Base-by-base conservation (phyloP, 2,797 vertebrate genomes). In the Notamacropus eugenii region DNA sequence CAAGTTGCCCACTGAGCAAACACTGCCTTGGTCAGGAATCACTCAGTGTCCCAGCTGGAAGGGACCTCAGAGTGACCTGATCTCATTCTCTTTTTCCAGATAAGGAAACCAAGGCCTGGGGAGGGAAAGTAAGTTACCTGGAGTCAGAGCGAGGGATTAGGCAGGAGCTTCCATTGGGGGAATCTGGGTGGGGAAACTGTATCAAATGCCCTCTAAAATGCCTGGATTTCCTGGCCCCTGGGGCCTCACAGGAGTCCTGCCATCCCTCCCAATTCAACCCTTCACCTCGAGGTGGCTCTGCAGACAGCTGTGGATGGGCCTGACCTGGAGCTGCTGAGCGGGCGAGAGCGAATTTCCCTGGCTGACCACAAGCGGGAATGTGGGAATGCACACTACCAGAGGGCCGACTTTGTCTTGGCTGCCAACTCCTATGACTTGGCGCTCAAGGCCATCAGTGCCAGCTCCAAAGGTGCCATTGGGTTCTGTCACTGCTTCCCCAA, bases 401-500 rank as follows among this genome's bases (percentile, higher is more conserved):
- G 99, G 0, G 99, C 98, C 0, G 99, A 99, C 97, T 99, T 99
- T 0, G 99, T 99, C 59, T 99, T 99, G 97, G 99, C 99, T 2
- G 98, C 99, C 97, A 99, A 99, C 98, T 99, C 99, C 0, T 99
- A 99, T 0, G 99, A 99, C 98, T 99, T 99, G 0, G 99, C 99
- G 40, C 99, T 99, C 98, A 99, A 99, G 98, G 99, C 99, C 96
- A 99, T 99, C 0, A 98, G 99, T 90, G 99, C 99, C 52, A 99
- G 98, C 97, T 99, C 99, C 12, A 99, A 99, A 99, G 99, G 99
- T 99, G 97, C 90, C 5, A 0, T 0, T 29, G 54, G 16, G 55
- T 34, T 54, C 14, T n/a, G 31, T 50, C 16, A 52, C 74, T 2
- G 1, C 55, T 3, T 93, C 34, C 55, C 46, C 34, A 55, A 94